These are phyloP conservation scores for Gryllus bimaculatus DNA, from an alignment of 1,140 invertebrate genomes.

Conservation along the genomic window DNA sequence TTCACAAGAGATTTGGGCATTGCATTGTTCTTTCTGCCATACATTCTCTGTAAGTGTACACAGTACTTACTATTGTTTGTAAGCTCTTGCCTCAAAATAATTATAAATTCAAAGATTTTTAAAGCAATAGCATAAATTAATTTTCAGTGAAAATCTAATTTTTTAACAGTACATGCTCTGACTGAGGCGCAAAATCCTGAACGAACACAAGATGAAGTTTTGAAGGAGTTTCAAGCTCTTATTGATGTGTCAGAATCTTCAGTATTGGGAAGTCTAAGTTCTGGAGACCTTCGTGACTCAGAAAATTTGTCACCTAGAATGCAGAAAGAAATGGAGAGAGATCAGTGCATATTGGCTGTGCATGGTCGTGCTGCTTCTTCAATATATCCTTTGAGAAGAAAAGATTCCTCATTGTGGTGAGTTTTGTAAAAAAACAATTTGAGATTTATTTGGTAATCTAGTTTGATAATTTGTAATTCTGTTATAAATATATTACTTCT, in stretches of 20 bases:
- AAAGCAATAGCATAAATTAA: too few relatives aligned
- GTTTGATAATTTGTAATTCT: background rate
- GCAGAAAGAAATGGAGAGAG: background rate
- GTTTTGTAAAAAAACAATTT: background rate
- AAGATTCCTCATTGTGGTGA: background rate
- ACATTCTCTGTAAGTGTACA: slow-evolving; percentile 44
- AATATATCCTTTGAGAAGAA: background rate
- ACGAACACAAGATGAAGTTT: background rate
- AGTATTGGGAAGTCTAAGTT: background rate
- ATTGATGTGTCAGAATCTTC: background rate
- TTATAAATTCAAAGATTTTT: too few relatives aligned
- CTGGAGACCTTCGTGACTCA: background rate
- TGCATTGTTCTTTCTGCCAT: slow-evolving; percentile 59
- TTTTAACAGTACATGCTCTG: background rate
- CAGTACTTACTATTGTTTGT: slow-evolving; percentile 7
- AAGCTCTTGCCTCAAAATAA: background rate
- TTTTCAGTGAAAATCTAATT: background rate
- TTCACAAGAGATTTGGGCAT: slow-evolving; percentile 57
- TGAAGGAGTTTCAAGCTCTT: background rate
- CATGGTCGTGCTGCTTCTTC: background rate
- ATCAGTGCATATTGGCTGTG: background rate
- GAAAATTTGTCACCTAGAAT: background rate
- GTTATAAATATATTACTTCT: background rate
- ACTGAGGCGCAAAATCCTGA: background rate
- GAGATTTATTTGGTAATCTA: background rate